Conservation (phyloP, 2,888 invertebrate genomes). For the Phortica magna region DNA sequence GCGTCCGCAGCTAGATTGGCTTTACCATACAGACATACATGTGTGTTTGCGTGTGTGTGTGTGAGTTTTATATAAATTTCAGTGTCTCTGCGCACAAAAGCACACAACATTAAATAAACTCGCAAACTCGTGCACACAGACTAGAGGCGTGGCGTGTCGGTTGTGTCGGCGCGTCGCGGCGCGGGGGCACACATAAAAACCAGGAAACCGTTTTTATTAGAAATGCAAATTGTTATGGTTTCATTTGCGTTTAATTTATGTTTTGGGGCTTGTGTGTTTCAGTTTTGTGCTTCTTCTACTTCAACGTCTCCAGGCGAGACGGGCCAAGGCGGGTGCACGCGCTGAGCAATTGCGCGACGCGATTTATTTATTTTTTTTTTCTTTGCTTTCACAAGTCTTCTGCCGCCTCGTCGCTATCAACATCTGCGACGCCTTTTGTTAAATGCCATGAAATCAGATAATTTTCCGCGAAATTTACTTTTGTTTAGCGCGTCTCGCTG, state of each 20-base stretch:
- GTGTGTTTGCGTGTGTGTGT: slow-evolving; percentile 20
- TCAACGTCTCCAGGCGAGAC: too few species aligned
- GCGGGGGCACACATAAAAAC: background rate
- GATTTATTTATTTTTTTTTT: background rate
- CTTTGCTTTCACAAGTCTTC: background rate
- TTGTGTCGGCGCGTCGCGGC: background rate
- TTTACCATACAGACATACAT: background rate
- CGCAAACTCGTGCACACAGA: background rate
- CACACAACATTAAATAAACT: slow-evolving; percentile 24
- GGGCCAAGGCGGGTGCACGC: background rate
- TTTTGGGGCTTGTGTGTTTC: background rate
- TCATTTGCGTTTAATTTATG: slow-evolving; percentile 51
- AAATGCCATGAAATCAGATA: slow-evolving; percentile 28
- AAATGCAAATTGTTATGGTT: slow-evolving; percentile 58
- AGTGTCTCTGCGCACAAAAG: slow-evolving; percentile 11
- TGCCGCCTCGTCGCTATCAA: background rate
- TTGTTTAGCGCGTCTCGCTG: background rate
- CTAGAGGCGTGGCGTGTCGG: background rate
- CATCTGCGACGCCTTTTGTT: background rate
- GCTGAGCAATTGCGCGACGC: slow-evolving; percentile 3
- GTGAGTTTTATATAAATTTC: slow-evolving; percentile 6
- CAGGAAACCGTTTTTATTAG: slow-evolving; percentile 43
- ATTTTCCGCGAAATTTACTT: slow-evolving; percentile 30
- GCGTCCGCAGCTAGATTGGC: background rate
- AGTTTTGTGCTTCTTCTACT: too few species aligned